A percentile compares a stretch with the other conserved stretches of the same genome.
Evolutionary conservation across 2,113 vertebrate species (phyloP).

Genomic region (Podilymbus podiceps): DNA sequence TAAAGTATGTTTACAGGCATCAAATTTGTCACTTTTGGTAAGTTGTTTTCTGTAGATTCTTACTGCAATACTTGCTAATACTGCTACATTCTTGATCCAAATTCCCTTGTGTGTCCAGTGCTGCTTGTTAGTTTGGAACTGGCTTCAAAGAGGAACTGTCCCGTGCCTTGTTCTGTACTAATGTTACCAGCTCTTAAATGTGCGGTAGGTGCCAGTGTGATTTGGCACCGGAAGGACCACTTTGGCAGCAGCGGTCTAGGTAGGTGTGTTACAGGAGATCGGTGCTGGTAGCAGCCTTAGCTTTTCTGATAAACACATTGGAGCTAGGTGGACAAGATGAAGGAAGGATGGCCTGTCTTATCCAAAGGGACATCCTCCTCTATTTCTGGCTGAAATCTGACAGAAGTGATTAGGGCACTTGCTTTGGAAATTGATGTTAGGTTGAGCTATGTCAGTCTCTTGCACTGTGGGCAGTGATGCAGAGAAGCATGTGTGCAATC

Average conservation of each 20-base stretch:
- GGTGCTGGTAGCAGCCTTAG: background rate
- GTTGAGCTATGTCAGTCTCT: background rate
- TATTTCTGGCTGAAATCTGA: background rate
- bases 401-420: background rate
- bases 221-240: background rate
- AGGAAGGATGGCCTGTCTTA: background rate
- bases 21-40: background rate
- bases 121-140: background rate
- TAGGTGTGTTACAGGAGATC: background rate
- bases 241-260: background rate
- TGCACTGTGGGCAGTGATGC: background rate
- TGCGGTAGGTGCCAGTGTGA: rapidly evolving
- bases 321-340: background rate
- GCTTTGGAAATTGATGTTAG: background rate
- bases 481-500: background rate
- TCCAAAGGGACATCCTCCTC: background rate
- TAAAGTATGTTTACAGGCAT: background rate
- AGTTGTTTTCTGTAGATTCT: background rate
- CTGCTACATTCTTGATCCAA: background rate
- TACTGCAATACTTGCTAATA: background rate
- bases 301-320: background rate
- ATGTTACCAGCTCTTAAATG: background rate
- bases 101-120: background rate
- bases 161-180: background rate
- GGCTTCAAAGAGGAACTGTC: background rate